Conservation (phyloP, 2,888 invertebrate species). For the Busseola fusca region DNA sequence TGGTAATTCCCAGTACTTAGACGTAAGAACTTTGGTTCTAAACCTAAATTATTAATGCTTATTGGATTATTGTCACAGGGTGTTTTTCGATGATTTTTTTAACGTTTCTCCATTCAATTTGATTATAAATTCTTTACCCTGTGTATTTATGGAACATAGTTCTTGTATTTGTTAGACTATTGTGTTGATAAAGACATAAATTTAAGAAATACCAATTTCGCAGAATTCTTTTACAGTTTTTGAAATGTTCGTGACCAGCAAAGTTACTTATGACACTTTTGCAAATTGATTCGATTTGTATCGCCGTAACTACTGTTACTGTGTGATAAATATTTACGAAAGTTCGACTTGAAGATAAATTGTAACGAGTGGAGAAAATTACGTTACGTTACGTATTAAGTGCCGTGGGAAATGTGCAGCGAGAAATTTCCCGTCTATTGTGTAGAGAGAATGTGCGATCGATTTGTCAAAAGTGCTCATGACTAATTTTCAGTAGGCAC, state of each 20-base stretch:
- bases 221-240: conserved; percentile 25
- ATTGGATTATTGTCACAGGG: conserved; percentile 61
- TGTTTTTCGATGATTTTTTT: conserved; percentile 51
- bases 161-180: conserved; percentile 49
- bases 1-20: conserved; percentile 68
- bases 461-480: conserved; percentile 57
- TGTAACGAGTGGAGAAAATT: conserved; percentile 50
- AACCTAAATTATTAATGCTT: conserved; percentile 67
- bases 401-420: conserved; percentile 59
- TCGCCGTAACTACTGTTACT: conserved; percentile 30
- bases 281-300: conserved; percentile 47
- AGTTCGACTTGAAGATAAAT: conserved; percentile 43
- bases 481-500: conserved; percentile 40
- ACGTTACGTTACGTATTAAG: no score
- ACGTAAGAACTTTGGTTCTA: conserved; percentile 71
- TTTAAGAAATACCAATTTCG: conserved; percentile 42
- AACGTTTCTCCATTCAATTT: conserved; percentile 25
- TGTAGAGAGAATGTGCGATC: conserved; percentile 50
- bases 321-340: conserved; percentile 58
- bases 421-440: conserved; percentile 57
- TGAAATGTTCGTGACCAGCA: conserved; percentile 32
- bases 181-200: conserved; percentile 39
- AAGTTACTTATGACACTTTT: conserved; percentile 55
- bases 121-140: conserved; percentile 47
- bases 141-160: conserved; percentile 58